A percentile compares a stretch with the other conserved stretches of the same genome.
These are phyloP conservation scores for Dissostichus mawsoni DNA, from an alignment of 2,113 vertebrate genomes.

Conservation along the genomic window DNA sequence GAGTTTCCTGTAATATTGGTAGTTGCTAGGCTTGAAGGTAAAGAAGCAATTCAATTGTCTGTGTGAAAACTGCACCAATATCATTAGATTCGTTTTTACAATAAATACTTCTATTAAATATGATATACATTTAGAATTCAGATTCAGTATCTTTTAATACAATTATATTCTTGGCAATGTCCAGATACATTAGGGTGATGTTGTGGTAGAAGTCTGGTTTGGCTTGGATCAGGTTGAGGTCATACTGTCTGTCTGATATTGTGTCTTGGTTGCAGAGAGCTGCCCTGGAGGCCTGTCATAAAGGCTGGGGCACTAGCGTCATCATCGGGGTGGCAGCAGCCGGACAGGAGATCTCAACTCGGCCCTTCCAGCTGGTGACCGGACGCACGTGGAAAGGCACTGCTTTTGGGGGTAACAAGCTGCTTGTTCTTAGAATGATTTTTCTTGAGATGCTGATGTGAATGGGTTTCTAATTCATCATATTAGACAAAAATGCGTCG, in stretches of 20 bases:
- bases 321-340: constrained; percentile 85
- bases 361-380: constrained; percentile 86
- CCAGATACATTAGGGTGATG: background rate
- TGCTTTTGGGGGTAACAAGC: constrained; percentile 84
- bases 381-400: constrained; percentile 88
- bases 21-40: no score
- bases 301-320: constrained; percentile 85
- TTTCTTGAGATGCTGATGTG: background rate
- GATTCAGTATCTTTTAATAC: background rate
- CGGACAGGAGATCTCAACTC: constrained; percentile 81
- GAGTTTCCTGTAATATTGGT: no score
- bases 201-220: background rate
- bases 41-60: no score
- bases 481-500: background rate
- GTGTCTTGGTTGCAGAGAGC: constrained; percentile 72
- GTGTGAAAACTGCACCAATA: no score
- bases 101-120: no score
- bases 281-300: constrained; percentile 85
- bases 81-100: no score
- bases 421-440: background rate
- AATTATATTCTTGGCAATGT: background rate
- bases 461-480: background rate
- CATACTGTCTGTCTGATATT: background rate
- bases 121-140: no score
- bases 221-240: background rate